Percentiles rank a stretch among this genome's conserved stretches.
Conservation (phyloP, 2,797 vertebrate genomes). For the Chanos chanos region DNA sequence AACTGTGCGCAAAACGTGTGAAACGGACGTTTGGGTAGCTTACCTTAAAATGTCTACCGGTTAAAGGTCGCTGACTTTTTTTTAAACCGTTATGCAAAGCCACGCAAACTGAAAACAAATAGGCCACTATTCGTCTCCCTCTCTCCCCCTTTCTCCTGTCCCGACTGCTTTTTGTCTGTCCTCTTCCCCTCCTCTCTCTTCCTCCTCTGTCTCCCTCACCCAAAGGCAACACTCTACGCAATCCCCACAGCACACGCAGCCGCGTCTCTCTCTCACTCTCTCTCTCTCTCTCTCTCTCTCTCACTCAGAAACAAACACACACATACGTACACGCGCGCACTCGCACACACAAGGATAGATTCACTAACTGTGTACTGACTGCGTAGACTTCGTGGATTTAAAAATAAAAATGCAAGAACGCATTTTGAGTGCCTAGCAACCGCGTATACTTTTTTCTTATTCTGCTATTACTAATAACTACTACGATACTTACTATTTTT, state of each 20-base stretch:
- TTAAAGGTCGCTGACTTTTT: background rate
- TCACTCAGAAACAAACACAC: constrained; percentile 5
- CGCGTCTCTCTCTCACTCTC: constrained; percentile 6
- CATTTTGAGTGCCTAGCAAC: too few species aligned
- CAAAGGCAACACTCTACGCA: constrained; percentile 11
- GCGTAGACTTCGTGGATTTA: too few species aligned
- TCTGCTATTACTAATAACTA: too few species aligned
- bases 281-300: background rate
- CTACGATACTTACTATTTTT: too few species aligned
- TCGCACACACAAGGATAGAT: constrained; percentile 1
- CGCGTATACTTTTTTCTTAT: too few species aligned
- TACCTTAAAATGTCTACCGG: too few species aligned
- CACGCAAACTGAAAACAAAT: constrained; percentile 31
- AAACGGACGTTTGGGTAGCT: too few species aligned
- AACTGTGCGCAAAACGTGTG: too few species aligned
- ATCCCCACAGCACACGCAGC: constrained; percentile 12
- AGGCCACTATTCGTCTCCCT: constrained; percentile 22
- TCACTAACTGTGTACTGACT: too few species aligned
- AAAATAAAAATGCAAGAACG: too few species aligned
- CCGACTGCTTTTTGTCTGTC: constrained; percentile 23
- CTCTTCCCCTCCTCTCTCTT: constrained; percentile 34
- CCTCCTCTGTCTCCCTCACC: constrained; percentile 27
- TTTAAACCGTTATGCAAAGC: constrained; percentile 19
- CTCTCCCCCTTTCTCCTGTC: constrained; percentile 18
- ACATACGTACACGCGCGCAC: background rate